Conservation (phyloP, 2,113 vertebrate species). For the Malaclemys terrapin region DNA sequence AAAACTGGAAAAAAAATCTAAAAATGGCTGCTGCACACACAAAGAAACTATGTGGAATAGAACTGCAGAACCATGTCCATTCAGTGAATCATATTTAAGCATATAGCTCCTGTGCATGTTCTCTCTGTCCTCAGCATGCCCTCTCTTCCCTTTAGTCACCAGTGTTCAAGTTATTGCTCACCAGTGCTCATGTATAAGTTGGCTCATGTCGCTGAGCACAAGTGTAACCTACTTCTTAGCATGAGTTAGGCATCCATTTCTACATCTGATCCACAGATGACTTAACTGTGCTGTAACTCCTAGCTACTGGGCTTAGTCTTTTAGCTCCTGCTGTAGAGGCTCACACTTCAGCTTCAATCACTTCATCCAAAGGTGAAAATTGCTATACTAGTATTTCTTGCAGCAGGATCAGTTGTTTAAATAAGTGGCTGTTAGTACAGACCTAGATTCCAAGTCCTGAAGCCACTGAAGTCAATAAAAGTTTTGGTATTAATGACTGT, state of each 20-base stretch:
- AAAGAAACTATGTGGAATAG: not conserved
- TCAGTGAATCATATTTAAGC: not conserved
- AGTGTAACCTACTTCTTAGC: not conserved
- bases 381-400: not conserved
- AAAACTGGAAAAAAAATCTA: not conserved
- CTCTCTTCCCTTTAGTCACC: not conserved
- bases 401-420: not conserved
- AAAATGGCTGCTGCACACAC: not conserved
- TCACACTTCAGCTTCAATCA: not conserved
- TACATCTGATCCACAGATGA: not conserved
- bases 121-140: rapidly evolving
- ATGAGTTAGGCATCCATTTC: not conserved
- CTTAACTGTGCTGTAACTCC: not conserved
- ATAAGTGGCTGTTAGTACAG: not conserved
- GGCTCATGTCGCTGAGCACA: not conserved
- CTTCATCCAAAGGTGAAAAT: not conserved
- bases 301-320: not conserved
- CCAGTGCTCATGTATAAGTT: not conserved
- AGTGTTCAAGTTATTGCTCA: not conserved
- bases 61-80: not conserved
- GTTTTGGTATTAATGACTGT: conserved; percentile 2
- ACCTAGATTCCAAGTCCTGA: not conserved
- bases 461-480: not conserved
- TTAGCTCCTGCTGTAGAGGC: not conserved
- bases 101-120: not conserved